Conservation (phyloP, 2,113 vertebrate species). For the Haemorhous mexicanus region DNA sequence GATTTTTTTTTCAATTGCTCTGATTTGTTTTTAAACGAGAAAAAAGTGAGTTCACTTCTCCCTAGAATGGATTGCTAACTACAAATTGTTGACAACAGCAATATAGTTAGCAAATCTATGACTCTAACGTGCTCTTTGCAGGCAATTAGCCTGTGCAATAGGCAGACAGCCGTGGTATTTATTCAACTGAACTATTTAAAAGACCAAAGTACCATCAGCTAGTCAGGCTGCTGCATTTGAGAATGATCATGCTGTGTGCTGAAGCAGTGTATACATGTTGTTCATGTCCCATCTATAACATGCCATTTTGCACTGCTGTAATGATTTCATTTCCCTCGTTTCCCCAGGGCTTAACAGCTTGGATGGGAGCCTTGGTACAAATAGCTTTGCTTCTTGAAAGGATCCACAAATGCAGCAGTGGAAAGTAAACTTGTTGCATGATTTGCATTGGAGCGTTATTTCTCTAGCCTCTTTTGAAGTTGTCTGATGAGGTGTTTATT, state of each 20-base stretch:
- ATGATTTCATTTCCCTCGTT: background rate
- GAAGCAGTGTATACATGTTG: background rate
- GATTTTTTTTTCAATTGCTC: conserved; percentile 6
- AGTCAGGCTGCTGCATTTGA: background rate
- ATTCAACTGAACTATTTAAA: background rate
- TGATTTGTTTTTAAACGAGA: conserved; percentile 51
- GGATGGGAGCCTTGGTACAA: background rate
- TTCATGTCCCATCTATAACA: background rate
- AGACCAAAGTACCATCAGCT: background rate
- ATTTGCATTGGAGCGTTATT: background rate
- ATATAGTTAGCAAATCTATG: conserved; percentile 24
- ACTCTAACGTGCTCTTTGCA: background rate
- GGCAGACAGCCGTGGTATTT: background rate
- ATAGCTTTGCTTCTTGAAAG: background rate
- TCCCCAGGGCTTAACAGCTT: background rate
- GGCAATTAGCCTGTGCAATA: background rate
- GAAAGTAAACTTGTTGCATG: conserved; percentile 6
- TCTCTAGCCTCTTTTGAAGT: background rate
- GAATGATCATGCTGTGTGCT: background rate
- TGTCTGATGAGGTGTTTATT: background rate
- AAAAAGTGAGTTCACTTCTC: conserved; percentile 20
- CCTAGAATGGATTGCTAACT: background rate
- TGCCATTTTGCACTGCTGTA: background rate
- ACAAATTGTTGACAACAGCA: conserved; percentile 29
- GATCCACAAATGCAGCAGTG: background rate